Evolutionary conservation across 2,888 invertebrate genomes (phyloP).

Genomic region (Leptodirus hochenwartii): DNA sequence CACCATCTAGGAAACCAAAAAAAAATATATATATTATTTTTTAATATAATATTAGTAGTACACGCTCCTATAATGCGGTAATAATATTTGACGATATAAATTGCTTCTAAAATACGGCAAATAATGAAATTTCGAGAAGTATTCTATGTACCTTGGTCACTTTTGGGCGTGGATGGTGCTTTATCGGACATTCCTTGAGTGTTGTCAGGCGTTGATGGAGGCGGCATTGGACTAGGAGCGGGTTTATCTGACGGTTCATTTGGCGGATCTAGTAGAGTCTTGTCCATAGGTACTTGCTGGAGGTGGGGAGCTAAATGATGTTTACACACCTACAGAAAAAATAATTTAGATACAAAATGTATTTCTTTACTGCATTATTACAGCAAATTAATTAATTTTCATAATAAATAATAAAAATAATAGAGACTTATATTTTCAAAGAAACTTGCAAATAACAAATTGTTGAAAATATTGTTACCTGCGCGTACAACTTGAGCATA

Average conservation of each 20-base stretch:
- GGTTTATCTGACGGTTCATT: constrained; percentile 31
- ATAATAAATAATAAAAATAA: constrained; percentile 7
- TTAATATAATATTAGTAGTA: too few relatives aligned
- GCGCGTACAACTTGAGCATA: constrained; percentile 74
- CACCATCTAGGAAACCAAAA: constrained; percentile 9
- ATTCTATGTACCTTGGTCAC: constrained; percentile 20
- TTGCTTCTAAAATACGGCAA: too few relatives aligned
- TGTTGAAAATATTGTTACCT: constrained; percentile 26
- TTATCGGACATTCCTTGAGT: constrained; percentile 23
- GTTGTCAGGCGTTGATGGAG: constrained; percentile 27
- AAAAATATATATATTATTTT: constrained; percentile 3
- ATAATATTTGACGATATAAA: too few relatives aligned
- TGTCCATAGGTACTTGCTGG: constrained; percentile 55
- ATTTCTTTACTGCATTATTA: too few relatives aligned
- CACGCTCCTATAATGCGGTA: too few relatives aligned
- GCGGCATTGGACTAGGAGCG: constrained; percentile 34
- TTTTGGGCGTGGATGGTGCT: constrained; percentile 36
- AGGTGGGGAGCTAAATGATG: constrained; percentile 61
- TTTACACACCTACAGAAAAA: constrained; percentile 36
- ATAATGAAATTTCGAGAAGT: too few relatives aligned
- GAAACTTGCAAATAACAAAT: neutral
- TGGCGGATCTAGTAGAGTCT: constrained; percentile 48
- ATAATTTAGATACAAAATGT: constrained; percentile 5
- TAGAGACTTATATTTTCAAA: constrained; percentile 3
- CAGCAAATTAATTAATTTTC: neutral